These are phyloP conservation scores for Sisyra nigra DNA, from an alignment of 2,888 invertebrate species.

Conservation along the genomic window DNA sequence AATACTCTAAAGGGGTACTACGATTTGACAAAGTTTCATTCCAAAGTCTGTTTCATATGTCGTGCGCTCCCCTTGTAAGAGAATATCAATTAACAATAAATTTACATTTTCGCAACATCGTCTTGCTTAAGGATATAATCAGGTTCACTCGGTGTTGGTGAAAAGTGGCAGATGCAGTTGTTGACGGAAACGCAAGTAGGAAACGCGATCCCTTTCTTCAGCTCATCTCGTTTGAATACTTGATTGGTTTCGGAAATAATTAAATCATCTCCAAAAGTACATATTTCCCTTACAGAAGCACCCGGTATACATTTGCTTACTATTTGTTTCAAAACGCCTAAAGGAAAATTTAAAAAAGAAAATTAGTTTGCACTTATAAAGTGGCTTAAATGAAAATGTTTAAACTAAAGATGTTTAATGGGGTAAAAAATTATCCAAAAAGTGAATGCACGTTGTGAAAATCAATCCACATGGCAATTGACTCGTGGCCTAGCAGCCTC, in stretches of 20 bases:
- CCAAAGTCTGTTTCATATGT: too few relatives aligned
- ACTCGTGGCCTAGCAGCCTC: neutral
- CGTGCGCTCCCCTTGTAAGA: too few relatives aligned
- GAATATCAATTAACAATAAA: constrained; percentile 16
- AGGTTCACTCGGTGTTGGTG: constrained; percentile 85
- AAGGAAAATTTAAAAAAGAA: too few relatives aligned
- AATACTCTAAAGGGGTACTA: too few relatives aligned
- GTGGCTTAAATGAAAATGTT: neutral
- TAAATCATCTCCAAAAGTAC: constrained; percentile 80
- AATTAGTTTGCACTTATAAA: neutral
- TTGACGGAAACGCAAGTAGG: constrained; percentile 98
- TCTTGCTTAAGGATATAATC: constrained; percentile 75
- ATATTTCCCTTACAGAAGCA: constrained; percentile 79
- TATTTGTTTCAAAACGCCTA: constrained; percentile 79
- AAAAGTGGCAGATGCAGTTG: constrained; percentile 98
- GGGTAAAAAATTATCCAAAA: neutral
- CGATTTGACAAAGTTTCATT: too few relatives aligned
- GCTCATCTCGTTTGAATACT: constrained; percentile 94
- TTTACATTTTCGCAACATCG: constrained; percentile 95
- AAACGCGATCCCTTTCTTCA: constrained; percentile 97
- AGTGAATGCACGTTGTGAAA: too few relatives aligned
- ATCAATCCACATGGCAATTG: neutral
- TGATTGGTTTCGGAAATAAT: constrained; percentile 84
- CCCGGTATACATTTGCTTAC: constrained; percentile 76
- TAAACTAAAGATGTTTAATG: neutral